These are phyloP conservation scores for Diabrotica undecimpunctata DNA, from an alignment of 1,140 invertebrate genomes.

Conservation along the genomic window DNA sequence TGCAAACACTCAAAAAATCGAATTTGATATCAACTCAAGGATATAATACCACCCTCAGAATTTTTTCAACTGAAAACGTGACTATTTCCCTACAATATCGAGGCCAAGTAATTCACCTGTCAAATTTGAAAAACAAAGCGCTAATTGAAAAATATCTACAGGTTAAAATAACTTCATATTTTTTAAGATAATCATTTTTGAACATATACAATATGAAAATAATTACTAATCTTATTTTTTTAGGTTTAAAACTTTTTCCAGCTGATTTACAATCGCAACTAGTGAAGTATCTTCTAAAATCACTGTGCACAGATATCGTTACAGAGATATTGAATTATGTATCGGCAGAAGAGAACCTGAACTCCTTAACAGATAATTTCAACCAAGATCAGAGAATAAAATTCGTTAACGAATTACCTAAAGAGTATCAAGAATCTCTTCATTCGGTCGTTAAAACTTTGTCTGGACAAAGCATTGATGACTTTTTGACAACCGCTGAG, in stretches of 20 bases:
- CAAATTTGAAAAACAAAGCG: no score
- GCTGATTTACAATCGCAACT: slow-evolving; percentile 64
- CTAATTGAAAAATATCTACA: no score
- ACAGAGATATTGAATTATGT: slow-evolving; percentile 73
- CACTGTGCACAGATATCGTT: slow-evolving; percentile 77
- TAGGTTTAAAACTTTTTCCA: slow-evolving; percentile 25
- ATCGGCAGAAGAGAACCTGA: slow-evolving; percentile 62
- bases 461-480: slow-evolving; percentile 62
- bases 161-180: no score
- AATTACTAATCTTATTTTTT: no score
- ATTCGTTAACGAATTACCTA: slow-evolving; percentile 61
- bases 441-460: slow-evolving; percentile 61
- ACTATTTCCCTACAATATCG: no score
- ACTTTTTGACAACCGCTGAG: slow-evolving; percentile 74
- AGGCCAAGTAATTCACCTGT: no score
- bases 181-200: no score
- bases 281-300: slow-evolving; percentile 78
- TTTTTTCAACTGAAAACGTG: no score
- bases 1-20: no score
- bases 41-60: no score
- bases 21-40: no score
- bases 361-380: slow-evolving; percentile 52
- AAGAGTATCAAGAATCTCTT: slow-evolving; percentile 62
- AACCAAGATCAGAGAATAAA: slow-evolving; percentile 66
- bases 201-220: no score